Conservation (phyloP, 2,888 invertebrate species). For the Melieria crassipennis region DNA sequence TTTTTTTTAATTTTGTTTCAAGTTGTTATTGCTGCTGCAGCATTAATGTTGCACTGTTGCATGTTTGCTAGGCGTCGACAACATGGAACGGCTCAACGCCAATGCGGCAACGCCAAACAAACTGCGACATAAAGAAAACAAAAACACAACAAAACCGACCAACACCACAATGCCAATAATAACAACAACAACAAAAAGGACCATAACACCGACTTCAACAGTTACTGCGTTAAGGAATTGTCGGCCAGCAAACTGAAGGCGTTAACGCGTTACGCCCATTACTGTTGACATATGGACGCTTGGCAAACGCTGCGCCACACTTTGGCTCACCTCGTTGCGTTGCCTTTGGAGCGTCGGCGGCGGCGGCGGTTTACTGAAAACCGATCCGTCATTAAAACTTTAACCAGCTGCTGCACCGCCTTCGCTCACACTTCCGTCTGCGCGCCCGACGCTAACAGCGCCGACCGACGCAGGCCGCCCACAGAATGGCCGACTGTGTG, state of each 20-base stretch:
- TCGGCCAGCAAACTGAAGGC: constrained; percentile 16
- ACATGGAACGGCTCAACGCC: too few relatives aligned
- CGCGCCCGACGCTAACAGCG: neutral
- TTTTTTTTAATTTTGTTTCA: too few relatives aligned
- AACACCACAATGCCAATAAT: too few relatives aligned
- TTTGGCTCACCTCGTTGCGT: neutral
- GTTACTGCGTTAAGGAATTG: neutral
- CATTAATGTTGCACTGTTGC: too few relatives aligned
- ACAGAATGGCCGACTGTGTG: neutral
- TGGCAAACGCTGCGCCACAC: too few relatives aligned
- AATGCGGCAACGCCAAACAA: too few relatives aligned
- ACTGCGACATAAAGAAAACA: too few relatives aligned
- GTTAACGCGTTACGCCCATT: constrained; percentile 44
- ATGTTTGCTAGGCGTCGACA: too few relatives aligned
- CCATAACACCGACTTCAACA: too few relatives aligned
- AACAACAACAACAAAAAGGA: too few relatives aligned
- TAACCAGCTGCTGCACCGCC: constrained; percentile 43
- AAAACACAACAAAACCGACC: too few relatives aligned
- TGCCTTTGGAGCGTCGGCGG: constrained; percentile 42
- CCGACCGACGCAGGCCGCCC: neutral
- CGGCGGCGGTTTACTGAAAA: constrained; percentile 48
- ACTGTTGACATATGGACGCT: constrained; percentile 45
- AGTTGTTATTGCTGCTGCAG: too few relatives aligned
- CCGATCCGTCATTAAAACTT: constrained; percentile 55
- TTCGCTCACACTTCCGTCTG: constrained; percentile 30